phyloP scores from a whole-genome alignment of 2,797 vertebrate genomes.

The Orestias chungarensis region DNA sequence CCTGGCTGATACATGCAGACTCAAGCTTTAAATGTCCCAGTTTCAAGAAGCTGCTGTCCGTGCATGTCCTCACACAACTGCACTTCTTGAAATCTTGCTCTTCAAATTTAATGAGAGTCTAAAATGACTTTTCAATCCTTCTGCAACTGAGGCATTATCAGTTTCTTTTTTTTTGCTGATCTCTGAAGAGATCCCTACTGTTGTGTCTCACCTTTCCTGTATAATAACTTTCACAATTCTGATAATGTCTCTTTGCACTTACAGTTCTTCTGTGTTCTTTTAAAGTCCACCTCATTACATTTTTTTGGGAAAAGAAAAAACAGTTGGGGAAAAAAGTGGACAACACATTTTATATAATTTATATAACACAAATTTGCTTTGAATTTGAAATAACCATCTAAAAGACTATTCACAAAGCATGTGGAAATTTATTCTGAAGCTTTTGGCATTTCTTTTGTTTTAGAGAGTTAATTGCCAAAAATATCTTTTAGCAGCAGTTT shows the following conservation, averaged over 20 bases:
- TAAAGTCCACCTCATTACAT: neutral
- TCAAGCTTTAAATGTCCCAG: neutral
- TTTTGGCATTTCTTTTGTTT: neutral
- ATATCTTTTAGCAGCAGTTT: too few relatives aligned
- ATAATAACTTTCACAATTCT: neutral
- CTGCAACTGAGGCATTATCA: neutral
- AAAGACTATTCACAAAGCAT: neutral
- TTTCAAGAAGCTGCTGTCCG: neutral
- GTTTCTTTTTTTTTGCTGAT: neutral
- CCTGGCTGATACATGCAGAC: neutral
- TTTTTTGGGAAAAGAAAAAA: neutral
- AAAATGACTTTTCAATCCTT: neutral
- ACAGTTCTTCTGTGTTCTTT: too few relatives aligned
- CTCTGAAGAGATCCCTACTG: neutral
- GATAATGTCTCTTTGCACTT: neutral
- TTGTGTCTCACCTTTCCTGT: neutral
- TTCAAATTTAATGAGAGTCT: neutral
- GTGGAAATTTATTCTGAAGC: neutral
- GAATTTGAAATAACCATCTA: too few relatives aligned
- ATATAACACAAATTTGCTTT: neutral
- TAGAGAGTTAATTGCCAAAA: neutral
- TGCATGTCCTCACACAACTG: neutral
- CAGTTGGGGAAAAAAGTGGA: neutral
- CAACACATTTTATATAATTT: neutral
- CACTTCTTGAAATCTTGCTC: neutral